phyloP scores from a whole-genome alignment of 2,113 vertebrate genomes.

The Syngnathus typhle region DNA sequence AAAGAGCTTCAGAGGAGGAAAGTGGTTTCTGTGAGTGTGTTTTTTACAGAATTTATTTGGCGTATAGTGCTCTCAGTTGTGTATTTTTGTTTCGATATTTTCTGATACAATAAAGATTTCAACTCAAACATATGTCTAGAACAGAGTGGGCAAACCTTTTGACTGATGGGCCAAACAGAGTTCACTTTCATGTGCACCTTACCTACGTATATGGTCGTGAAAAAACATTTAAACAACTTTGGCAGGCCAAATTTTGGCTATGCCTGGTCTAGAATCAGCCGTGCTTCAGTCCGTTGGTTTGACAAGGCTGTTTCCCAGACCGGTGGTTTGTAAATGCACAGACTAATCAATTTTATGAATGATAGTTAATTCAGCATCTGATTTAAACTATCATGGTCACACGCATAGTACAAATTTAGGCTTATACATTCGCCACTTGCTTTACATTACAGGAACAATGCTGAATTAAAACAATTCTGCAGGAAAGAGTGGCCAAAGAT shows the following conservation, averaged over 20 bases:
- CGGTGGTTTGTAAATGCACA: background rate
- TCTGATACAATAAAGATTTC: background rate
- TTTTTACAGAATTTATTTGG: conserved; percentile 14
- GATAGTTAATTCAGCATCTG: background rate
- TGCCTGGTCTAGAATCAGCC: background rate
- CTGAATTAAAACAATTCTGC: too few relatives aligned
- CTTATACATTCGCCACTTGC: background rate
- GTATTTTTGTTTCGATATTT: conserved; percentile 11
- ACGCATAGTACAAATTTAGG: background rate
- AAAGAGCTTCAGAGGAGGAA: conserved; percentile 34
- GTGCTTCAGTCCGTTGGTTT: conserved; percentile 14
- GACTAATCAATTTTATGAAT: background rate
- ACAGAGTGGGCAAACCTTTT: too few relatives aligned
- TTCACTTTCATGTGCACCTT: too few relatives aligned
- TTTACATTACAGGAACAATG: background rate
- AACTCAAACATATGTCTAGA: background rate
- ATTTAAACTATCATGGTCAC: background rate
- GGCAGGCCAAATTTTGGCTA: too few relatives aligned
- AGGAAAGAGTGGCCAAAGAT: too few relatives aligned
- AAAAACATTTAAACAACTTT: too few relatives aligned
- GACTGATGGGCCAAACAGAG: too few relatives aligned
- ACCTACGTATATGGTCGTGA: too few relatives aligned
- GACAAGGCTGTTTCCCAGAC: conserved; percentile 16
- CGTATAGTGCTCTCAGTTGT: conserved; percentile 11
- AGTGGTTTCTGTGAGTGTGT: conserved; percentile 25